These are phyloP conservation scores for Rosalia funebris DNA, from an alignment of 2,888 invertebrate genomes.

Conservation along the genomic window DNA sequence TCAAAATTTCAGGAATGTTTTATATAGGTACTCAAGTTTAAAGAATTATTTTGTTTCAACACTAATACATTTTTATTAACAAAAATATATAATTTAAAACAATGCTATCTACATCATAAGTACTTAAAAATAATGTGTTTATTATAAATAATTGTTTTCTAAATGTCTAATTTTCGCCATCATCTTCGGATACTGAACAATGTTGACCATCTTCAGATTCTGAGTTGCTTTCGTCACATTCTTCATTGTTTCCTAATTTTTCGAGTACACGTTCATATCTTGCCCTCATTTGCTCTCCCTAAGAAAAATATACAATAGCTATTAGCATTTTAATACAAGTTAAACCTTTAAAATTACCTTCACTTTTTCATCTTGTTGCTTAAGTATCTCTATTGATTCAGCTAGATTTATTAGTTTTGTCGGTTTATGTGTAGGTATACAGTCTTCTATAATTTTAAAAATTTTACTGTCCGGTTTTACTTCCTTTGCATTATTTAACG, in stretches of 20 bases:
- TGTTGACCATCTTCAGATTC: neutral
- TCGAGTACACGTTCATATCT: slow-evolving; percentile 13
- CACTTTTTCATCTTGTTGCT: slow-evolving; percentile 39
- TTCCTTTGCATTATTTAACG: slow-evolving; percentile 34
- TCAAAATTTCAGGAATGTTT: too few species aligned
- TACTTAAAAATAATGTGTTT: neutral
- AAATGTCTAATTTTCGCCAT: neutral
- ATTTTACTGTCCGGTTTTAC: slow-evolving; percentile 33
- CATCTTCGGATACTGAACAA: neutral
- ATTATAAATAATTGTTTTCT: neutral
- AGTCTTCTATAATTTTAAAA: slow-evolving; percentile 39
- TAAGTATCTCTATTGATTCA: slow-evolving; percentile 40
- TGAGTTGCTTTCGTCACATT: neutral
- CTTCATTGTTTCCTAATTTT: slow-evolving; percentile 10
- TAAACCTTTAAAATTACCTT: slow-evolving; percentile 14
- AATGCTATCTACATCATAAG: neutral
- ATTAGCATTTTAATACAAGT: neutral
- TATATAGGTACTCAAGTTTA: neutral
- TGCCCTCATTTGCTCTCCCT: slow-evolving; percentile 11
- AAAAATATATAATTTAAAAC: neutral
- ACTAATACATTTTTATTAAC: neutral
- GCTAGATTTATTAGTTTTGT: slow-evolving; percentile 40
- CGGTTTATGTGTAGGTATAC: slow-evolving; percentile 34
- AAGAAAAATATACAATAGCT: neutral
- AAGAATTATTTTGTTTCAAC: neutral